Evolutionary conservation across 2,888 invertebrate species (phyloP).

Genomic region (Neoitamus cyanurus): DNA sequence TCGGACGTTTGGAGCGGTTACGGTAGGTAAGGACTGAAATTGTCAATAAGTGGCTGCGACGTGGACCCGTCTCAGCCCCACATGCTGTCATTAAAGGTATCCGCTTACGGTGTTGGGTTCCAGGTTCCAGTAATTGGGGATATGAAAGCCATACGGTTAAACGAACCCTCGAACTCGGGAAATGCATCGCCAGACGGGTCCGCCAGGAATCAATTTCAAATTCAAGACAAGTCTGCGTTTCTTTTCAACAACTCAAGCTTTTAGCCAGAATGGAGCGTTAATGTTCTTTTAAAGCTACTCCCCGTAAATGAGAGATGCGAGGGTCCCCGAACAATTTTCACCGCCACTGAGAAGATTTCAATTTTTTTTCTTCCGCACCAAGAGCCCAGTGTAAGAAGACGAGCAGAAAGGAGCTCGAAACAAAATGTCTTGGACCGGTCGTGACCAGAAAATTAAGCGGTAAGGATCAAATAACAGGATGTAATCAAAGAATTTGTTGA

Average conservation of each 20-base stretch:
- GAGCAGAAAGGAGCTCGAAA: not conserved
- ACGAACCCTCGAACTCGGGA: not conserved
- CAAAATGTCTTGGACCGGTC: slow-evolving; percentile 32
- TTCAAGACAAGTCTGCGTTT: not conserved
- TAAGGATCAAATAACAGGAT: slow-evolving; percentile 42
- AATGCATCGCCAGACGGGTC: not conserved
- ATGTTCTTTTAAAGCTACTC: slow-evolving; percentile 1
- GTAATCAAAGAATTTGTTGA: slow-evolving; percentile 44
- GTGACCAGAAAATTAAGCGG: slow-evolving; percentile 44
- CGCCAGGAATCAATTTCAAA: not conserved
- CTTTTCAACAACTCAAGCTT: not conserved
- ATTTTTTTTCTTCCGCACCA: not conserved
- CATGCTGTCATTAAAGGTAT: not conserved
- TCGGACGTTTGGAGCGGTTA: not conserved
- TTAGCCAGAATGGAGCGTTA: not conserved
- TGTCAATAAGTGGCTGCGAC: not conserved
- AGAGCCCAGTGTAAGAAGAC: not conserved
- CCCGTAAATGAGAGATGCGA: not conserved
- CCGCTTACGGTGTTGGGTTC: not conserved
- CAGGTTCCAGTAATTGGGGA: not conserved
- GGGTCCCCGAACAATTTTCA: slow-evolving; percentile 9
- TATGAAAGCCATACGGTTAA: not conserved
- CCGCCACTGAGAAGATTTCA: not conserved
- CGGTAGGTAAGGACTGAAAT: not conserved
- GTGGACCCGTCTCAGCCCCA: not conserved